Conservation (phyloP, 1,140 invertebrate species). For the Aphelinus atriplicis region DNA sequence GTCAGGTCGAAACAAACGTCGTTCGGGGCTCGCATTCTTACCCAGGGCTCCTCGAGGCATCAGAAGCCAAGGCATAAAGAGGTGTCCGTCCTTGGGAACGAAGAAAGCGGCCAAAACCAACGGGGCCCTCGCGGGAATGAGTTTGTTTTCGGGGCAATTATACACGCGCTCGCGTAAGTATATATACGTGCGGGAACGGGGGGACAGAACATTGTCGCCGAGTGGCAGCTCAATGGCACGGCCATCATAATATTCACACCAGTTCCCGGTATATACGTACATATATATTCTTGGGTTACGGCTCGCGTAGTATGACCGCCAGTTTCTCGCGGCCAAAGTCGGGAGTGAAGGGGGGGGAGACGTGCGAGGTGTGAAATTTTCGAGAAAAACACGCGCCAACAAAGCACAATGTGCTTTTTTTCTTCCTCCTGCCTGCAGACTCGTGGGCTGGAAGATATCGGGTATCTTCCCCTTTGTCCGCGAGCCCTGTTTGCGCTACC, state of each 20-base stretch:
- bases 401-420: too few species aligned
- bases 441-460: too few species aligned
- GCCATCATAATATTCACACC: conserved; percentile 38
- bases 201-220: conserved; percentile 15
- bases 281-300: conserved; percentile 13
- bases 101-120: too few species aligned
- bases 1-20: too few species aligned
- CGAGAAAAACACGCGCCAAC: too few species aligned
- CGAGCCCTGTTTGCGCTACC: too few species aligned
- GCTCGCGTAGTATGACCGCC: conserved; percentile 53
- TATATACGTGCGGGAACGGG: not conserved
- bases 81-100: too few species aligned
- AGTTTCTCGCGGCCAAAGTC: conserved; percentile 52
- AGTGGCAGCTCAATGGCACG: conserved; percentile 34
- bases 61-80: too few species aligned
- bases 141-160: conserved; percentile 28
- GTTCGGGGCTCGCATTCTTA: too few species aligned
- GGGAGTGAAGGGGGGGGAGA: not conserved
- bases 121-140: not conserved
- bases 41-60: too few species aligned
- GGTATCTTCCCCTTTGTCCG: too few species aligned
- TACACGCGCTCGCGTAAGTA: not conserved
- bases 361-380: conserved; percentile 36
- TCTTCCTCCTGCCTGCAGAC: too few species aligned
- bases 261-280: conserved; percentile 53